Conservation (phyloP, 2,113 vertebrate species). For the Petrocephalus zakoni region DNA sequence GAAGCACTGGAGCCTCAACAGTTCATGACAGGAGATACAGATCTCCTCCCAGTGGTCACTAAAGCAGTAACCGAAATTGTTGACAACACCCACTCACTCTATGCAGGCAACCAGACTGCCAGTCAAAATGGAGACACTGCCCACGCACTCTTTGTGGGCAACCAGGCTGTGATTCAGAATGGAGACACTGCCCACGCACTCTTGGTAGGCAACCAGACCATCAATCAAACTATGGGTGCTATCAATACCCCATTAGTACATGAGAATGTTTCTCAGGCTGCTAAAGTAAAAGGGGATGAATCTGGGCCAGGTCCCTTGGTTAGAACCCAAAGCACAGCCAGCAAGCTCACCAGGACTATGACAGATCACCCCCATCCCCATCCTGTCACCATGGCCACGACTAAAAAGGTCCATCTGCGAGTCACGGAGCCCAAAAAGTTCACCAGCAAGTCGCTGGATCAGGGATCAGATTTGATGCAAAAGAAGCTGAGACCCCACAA, state of each 20-base stretch:
- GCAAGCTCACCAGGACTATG: slow-evolving; percentile 18
- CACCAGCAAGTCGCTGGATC: not conserved
- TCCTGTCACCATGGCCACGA: not conserved
- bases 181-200: not conserved
- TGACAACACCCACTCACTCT: not conserved
- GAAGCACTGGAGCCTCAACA: not conserved
- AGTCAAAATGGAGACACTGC: slow-evolving; percentile 8
- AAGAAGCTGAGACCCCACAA: not conserved
- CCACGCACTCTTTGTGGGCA: not conserved
- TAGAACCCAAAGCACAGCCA: slow-evolving; percentile 10
- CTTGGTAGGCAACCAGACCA: not conserved
- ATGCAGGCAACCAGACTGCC: not conserved
- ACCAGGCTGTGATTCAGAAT: not conserved
- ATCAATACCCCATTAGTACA: not conserved
- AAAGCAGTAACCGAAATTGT: slow-evolving; percentile 2
- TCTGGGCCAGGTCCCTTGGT: not conserved
- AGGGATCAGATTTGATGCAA: slow-evolving; percentile 16
- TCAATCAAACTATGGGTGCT: not conserved
- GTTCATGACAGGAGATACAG: not conserved
- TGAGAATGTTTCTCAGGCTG: not conserved
- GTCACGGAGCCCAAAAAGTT: not conserved
- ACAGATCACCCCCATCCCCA: slow-evolving; percentile 18
- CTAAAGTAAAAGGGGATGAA: not conserved
- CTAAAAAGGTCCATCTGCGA: slow-evolving; percentile 12
- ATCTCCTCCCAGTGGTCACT: not conserved